A percentile compares a stretch with the other conserved stretches of the same genome.
These are phyloP conservation scores for Cetoscarus ocellatus DNA, from an alignment of 2,797 vertebrate genomes.

Conservation along the genomic window DNA sequence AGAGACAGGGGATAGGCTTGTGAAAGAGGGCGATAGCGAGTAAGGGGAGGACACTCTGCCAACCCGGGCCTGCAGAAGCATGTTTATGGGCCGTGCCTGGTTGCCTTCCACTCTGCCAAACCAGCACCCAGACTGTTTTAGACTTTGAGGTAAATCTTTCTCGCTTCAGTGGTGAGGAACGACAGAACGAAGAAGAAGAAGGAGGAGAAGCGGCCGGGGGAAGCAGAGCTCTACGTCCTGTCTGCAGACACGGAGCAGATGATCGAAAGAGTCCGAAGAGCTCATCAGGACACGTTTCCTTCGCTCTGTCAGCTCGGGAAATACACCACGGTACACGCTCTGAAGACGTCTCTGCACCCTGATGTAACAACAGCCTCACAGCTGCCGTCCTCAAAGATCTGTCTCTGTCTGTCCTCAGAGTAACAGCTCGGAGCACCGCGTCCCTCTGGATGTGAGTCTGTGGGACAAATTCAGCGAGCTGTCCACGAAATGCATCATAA, in stretches of 20 bases:
- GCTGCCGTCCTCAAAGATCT: no score
- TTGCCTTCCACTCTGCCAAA: no score
- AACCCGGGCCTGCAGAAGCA: no score
- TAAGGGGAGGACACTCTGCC: no score
- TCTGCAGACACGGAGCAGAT: constrained; percentile 94
- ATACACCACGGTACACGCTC: constrained; percentile 91
- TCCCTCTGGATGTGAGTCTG: constrained; percentile 93
- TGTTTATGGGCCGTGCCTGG: no score
- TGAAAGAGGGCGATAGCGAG: no score
- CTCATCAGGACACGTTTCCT: constrained; percentile 96
- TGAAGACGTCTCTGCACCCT: background rate
- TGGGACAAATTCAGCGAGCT: constrained; percentile 99
- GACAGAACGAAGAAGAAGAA: constrained; percentile 96
- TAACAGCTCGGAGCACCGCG: constrained; percentile 94
- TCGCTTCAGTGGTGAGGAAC: constrained; percentile 83
- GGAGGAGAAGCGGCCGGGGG: constrained; percentile 85
- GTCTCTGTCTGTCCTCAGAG: constrained; percentile 78
- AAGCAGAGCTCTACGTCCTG: constrained; percentile 90
- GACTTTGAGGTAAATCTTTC: no score
- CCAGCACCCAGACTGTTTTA: no score
- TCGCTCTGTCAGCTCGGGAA: constrained; percentile 97
- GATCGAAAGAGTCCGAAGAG: constrained; percentile 93
- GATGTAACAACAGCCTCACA: no score
- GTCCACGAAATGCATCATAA: constrained; percentile 98
- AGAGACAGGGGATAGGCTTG: no score